Base-by-base conservation (phyloP, 2,797 vertebrate species). In the Huso huso region DNA sequence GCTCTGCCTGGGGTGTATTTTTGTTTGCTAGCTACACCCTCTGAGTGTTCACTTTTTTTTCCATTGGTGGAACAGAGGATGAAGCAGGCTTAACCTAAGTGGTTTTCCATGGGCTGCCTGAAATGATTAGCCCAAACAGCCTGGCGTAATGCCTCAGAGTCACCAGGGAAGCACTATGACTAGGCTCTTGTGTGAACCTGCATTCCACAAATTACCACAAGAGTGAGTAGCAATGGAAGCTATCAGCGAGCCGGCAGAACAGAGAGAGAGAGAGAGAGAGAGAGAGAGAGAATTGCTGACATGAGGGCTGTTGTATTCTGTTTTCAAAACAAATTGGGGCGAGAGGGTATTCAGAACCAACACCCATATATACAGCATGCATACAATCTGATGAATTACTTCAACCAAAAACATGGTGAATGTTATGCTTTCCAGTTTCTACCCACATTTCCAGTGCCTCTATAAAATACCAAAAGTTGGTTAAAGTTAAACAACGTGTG, bases 141-240 rank as follows among this genome's bases (percentile, higher is more conserved):
- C 82, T 74, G 89, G 89, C 86, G 79, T 78, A 66, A 73, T 78
- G 86, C 81, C 65, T 82, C 68, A 72, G 87, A 85, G 86, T 83
- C 82, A 75, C 77, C 15, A 23, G 83, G 82, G 89, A 88, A 88
- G 78, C 13, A 72, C 79, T 69, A 86, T 89, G 90, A 93, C 88
- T 91, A 81, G 77, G 82, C 87, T 86, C 83, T 90, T 90, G 91
- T 92, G 86, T 91, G 92, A 90, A 84, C 86, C 75, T 75, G 0
- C 91, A 91, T 91, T 90, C 92, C 91, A 89, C 74, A 18, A 89
- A 82, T 87, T 77, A 86, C 87, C 86, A 81, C 80, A 72, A 72
- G 76, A 85, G 85, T 82, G 81, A 70, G 75, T 86, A 81, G 73
- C 65, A 52, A 79, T 86, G 83, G 87, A 82, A 80, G 69, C 73